These are phyloP conservation scores for Astropecten irregularis DNA, from an alignment of 53 echinoderm and acorn worm genomes.

Conservation along the genomic window DNA sequence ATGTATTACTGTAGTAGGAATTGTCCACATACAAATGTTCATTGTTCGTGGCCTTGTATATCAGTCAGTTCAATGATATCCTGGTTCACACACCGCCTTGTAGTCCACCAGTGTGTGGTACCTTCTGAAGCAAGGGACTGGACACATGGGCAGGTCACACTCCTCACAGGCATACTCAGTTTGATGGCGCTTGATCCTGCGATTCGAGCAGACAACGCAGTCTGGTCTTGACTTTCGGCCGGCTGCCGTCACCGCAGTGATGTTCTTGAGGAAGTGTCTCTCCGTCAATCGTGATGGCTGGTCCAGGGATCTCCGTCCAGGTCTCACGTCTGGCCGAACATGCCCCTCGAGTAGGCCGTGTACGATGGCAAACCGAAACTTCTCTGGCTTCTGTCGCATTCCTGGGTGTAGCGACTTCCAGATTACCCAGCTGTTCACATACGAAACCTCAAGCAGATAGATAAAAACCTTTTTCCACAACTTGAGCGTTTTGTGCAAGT, in stretches of 20 bases:
- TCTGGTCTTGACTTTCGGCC: constrained; percentile 15
- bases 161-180: constrained; percentile 33
- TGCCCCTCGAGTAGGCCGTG: constrained; percentile 18
- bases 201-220: constrained; percentile 29
- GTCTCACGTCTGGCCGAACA: neutral
- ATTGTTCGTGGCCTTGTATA: too few relatives aligned
- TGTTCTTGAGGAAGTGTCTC: constrained; percentile 9
- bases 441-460: constrained; percentile 7
- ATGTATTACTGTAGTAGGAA: too few relatives aligned
- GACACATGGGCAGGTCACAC: constrained; percentile 32
- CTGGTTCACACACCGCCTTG: neutral
- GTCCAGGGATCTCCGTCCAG: constrained; percentile 31
- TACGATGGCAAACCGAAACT: neutral
- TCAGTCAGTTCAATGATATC: constrained; percentile 8
- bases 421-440: neutral
- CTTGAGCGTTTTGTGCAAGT: constrained; percentile 32
- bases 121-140: neutral
- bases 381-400: neutral
- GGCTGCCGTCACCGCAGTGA: neutral
- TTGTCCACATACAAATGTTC: too few relatives aligned
- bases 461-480: constrained; percentile 31
- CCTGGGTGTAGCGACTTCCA: constrained; percentile 1
- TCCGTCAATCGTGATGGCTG: constrained; percentile 24
- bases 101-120: constrained; percentile 32
- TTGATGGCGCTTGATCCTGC: constrained; percentile 38